Evolutionary conservation across 2,888 invertebrate species (phyloP), one percentile per base, ranked within the genome.

Genomic region (Polydrusus tereticollis): DNA sequence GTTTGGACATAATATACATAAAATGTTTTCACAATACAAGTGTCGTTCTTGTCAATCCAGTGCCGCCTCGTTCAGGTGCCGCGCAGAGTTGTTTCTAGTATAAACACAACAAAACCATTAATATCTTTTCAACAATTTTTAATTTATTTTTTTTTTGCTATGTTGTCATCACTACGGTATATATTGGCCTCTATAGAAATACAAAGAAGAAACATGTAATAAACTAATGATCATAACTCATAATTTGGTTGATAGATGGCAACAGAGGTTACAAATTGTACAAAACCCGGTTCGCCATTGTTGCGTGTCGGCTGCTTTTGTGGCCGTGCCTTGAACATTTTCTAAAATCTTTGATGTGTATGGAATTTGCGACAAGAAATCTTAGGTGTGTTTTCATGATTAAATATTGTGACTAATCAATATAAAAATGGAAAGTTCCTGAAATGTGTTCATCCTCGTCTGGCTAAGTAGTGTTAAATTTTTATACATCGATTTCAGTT

Each of bases 201-300:
- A 7, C 2, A 14, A 10, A 10, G 5, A 23, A 55, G 52, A 33
- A 55, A 55, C n/a, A 7, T 55, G 2, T 33, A 29, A 23, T 18
- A 33, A 55, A n/a, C n/a, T n/a, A n/a, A 16, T 55, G 29, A 14
- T 64, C 55, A 64, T 64, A 64, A 63, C 20, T 64, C 21, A 64
- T 21, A 64, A 16, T 16, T 41, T 55, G 1, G 52, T 64, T 76
- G 77, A 79, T 77, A 85, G 85, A 85, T 85, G 85, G 83, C 84
- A 82, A 77, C 66, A 71, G 76, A 66, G 68, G 74, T 57, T 77
- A 78, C 66, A 75, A 79, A 82, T 82, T 82, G 80, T 80, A 80
- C 78, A 84, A 74, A 83, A 83, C 84, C 85, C 83, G 84, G 84
- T 84, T 85, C 85, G 85, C 85, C 85, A 85, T 85, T 85, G 84